Base-by-base conservation (phyloP, 2,113 vertebrate species). In the Martes martes region DNA sequence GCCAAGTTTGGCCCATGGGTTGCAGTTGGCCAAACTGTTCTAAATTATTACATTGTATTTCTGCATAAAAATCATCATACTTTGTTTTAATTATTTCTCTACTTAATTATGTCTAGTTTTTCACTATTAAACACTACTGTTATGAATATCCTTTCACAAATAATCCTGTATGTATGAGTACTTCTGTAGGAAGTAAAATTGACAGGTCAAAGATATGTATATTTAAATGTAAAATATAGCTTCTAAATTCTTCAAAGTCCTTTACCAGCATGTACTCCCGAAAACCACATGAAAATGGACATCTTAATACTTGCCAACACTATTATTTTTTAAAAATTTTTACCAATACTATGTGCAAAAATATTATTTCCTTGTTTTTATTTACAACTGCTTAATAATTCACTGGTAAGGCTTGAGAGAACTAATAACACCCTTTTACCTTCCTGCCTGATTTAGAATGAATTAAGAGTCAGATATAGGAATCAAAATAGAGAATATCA, bases 381-480 rank as follows among this genome's bases (percentile, higher is more conserved):
- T 92, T 91, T 95, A 59, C 31, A 92, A 3, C 16, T 42, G 23
- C 33, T 84, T 65, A 59, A 50, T 81, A 57, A 57, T 87, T 33
- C 63, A 33, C 14, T 16, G 63, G 31, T 33, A 69, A 91, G 11
- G 2, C 31, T 84, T 45, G 18, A 91, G 42, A 94, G 18, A 92
- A 55, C n/a, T 52, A 91, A 45, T 83, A 78, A 61, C 10, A 45
- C 13, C 26, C 5, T n/a, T 42, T 94, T 69, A 79, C n/a, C 10
- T 87, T 94, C 45, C 84, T 91, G 11, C 52, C 67, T 84, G 52
- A 89, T 89, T 96, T 96, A 94, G 81, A 96, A 11, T 81, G 79
- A 81, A 74, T 39, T 89, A n/a, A 73, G n/a, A 92, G n/a, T 15
- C 57, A 65, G 19, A 93, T 81, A 7, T 9, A 90, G 18, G 36